Conservation (phyloP, 2,888 invertebrate genomes). For the Plagodis dolabraria region DNA sequence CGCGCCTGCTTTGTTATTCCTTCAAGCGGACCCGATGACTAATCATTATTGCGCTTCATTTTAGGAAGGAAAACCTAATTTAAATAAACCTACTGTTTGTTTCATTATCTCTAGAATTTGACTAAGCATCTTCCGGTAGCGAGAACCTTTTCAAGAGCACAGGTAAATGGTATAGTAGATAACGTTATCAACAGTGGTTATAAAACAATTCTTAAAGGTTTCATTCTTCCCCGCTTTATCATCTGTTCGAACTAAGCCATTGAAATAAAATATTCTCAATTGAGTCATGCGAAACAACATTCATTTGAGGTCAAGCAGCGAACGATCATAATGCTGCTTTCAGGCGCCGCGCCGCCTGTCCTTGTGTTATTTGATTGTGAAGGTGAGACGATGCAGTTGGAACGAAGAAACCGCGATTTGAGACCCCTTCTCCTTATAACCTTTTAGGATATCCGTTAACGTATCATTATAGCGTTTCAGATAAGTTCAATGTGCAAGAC, state of each 20-base stretch:
- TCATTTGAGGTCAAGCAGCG: slow-evolving; percentile 51
- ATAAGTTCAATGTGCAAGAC: slow-evolving; percentile 28
- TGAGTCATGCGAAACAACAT: slow-evolving; percentile 27
- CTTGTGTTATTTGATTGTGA: slow-evolving; percentile 56
- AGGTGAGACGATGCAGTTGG: slow-evolving; percentile 45
- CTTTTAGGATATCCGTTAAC: slow-evolving; percentile 40
- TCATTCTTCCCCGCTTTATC: slow-evolving; percentile 4
- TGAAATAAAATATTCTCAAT: slow-evolving; percentile 20
- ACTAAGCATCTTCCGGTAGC: slow-evolving; percentile 9
- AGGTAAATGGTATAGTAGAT: background rate
- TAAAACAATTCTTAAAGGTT: slow-evolving; percentile 4
- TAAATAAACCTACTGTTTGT: slow-evolving; percentile 15
- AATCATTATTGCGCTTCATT: slow-evolving; percentile 22
- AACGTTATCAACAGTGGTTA: background rate
- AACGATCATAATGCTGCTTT: slow-evolving; percentile 48
- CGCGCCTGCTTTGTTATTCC: slow-evolving; percentile 31
- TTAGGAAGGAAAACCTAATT: slow-evolving; percentile 18
- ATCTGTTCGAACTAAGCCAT: slow-evolving; percentile 13
- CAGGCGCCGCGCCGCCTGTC: slow-evolving; percentile 49
- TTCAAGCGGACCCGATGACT: slow-evolving; percentile 28
- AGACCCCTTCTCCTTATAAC: slow-evolving; percentile 49
- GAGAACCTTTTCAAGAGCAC: slow-evolving; percentile 4
- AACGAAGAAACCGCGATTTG: slow-evolving; percentile 39
- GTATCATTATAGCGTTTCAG: slow-evolving; percentile 28
- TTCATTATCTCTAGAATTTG: slow-evolving; percentile 17